Percentiles rank a stretch among this genome's conserved stretches.
Conservation (phyloP, 2,797 vertebrate species). For the Phrynocephalus guinanensis region DNA sequence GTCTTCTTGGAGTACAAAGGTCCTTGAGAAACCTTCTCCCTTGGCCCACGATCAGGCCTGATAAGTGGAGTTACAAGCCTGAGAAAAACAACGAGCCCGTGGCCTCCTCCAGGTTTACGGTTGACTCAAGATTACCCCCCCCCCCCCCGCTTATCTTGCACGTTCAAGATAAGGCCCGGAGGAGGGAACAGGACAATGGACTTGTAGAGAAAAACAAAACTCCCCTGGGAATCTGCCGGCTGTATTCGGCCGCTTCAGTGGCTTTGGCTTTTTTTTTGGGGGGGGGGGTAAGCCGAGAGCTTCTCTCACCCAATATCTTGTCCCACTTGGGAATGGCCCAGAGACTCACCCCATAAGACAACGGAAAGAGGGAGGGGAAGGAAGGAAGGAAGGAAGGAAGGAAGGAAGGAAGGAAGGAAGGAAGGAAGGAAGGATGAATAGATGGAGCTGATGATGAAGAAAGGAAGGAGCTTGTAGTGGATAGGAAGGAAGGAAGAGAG, state of each 20-base stretch:
- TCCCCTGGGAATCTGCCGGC: neutral
- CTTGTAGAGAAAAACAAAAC: neutral
- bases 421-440: neutral
- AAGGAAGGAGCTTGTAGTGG: too few relatives aligned
- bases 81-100: constrained; percentile 51
- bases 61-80: constrained; percentile 71
- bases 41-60: constrained; percentile 61
- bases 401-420: neutral
- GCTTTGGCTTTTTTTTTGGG: too few relatives aligned
- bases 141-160: constrained; percentile 39
- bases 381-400: too few relatives aligned
- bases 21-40: constrained; percentile 72
- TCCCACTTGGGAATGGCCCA: too few relatives aligned
- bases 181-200: too few relatives aligned
- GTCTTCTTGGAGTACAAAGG: constrained; percentile 78
- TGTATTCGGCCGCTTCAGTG: neutral
- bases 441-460: too few relatives aligned
- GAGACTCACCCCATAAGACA: too few relatives aligned
- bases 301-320: neutral
- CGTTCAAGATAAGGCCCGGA: neutral
- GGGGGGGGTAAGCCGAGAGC: neutral
- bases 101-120: constrained; percentile 49
- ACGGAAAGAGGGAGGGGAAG: too few relatives aligned
- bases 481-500: too few relatives aligned
- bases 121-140: constrained; percentile 46